Evolutionary conservation across 2,797 vertebrate species (phyloP), one percentile per base, ranked within the genome.

Genomic region (Tachyglossus aculeatus): DNA sequence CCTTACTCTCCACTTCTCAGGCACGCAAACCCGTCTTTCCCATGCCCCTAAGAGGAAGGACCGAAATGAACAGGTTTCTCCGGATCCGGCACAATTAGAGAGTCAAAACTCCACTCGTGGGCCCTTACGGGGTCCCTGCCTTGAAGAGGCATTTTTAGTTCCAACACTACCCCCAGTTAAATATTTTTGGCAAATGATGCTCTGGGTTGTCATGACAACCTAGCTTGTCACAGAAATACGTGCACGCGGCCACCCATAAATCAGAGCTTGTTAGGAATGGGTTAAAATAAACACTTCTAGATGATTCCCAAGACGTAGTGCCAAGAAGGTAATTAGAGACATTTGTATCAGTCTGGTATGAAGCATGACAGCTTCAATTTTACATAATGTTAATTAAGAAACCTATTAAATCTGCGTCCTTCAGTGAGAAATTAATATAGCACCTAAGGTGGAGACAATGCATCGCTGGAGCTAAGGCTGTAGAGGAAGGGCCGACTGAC

Each of bases 381-480:
- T 80, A 84, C 55, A 74, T 85, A 86, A 89, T 65, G 70, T 81
- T 91, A 84, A 92, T 90, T 80, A 69, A 83, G 88, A 92, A 91
- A 84, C 87, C 79, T 78, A 88, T 88, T 90, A 88, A 85, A 86
- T 67, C 51, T 34, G 71, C 81, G 84, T 81, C 41, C 86, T 69
- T 86, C 40, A 27, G 48, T 84, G 73, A 88, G 64, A 88, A 88
- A 90, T 88, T 84, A 89, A 83, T 77, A 71, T 27, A 76, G 62
- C 80, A 85, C 80, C 62, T 81, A 55, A 83, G 76, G 77, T 55
- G 64, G 63, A 84, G 41, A 84, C 74, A 81, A 0, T 2, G 34
- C 60, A 52, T 48, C 81, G 53, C 71, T 70, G 16, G 41, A 52
- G 59, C 58, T 84, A 53, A n/a, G n/a, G n/a, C n/a, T n/a, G n/a